These are phyloP conservation scores for Calliphora vomitoria DNA, from an alignment of 2,888 invertebrate species.

Conservation along the genomic window DNA sequence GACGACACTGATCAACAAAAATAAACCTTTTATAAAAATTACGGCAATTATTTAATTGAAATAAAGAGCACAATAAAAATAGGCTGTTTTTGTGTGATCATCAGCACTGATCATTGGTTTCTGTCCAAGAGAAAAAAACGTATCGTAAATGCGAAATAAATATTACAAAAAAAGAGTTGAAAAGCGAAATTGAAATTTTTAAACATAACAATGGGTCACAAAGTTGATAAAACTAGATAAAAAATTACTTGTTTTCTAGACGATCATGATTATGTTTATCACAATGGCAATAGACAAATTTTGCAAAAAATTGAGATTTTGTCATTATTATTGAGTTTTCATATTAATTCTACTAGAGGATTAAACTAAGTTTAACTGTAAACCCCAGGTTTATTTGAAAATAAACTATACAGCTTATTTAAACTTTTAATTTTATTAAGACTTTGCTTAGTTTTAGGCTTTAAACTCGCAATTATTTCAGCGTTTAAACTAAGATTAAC, in stretches of 20 bases:
- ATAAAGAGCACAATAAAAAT: slow-evolving; percentile 57
- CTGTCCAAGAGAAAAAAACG: neutral
- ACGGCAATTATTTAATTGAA: slow-evolving; percentile 84
- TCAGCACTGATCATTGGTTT: slow-evolving; percentile 6
- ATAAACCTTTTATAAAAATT: slow-evolving; percentile 77
- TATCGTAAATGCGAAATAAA: neutral
- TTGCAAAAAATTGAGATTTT: no score
- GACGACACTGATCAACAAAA: neutral
- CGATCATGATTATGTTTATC: no score
- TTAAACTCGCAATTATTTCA: no score
- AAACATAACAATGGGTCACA: slow-evolving; percentile 4
- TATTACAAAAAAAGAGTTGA: slow-evolving; percentile 37
- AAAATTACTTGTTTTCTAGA: neutral
- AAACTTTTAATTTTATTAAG: no score
- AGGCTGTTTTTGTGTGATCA: slow-evolving; percentile 2
- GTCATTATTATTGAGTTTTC: no score
- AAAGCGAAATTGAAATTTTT: slow-evolving; percentile 38
- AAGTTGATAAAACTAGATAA: neutral
- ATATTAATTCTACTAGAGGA: no score
- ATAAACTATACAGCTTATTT: no score
- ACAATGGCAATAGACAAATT: no score
- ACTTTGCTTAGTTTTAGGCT: no score
- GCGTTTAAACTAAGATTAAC: no score
- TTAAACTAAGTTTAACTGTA: no score
- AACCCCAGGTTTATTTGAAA: no score